A percentile compares a stretch with the other conserved stretches of the same genome.
Evolutionary conservation across 2,113 vertebrate genomes (phyloP).

Genomic region (Pterophyllum scalare): DNA sequence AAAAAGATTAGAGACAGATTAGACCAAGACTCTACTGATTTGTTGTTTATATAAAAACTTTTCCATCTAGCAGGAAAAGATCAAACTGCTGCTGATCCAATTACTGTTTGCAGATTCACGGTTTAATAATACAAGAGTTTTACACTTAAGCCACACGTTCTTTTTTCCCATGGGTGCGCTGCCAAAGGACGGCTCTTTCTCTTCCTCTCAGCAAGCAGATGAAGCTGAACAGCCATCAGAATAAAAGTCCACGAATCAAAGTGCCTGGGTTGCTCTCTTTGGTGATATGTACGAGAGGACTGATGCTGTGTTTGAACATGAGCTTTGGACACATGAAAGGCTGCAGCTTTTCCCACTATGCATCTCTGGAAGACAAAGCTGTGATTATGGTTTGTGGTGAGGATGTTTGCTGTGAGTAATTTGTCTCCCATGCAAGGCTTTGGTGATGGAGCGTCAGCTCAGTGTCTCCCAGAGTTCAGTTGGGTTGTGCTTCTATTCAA

Average conservation of each 20-base stretch:
- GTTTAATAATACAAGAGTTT: constrained; percentile 65
- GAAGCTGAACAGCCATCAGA: constrained; percentile 18
- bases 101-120: constrained; percentile 69
- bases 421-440: constrained; percentile 61
- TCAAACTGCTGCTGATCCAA: constrained; percentile 60
- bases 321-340: constrained; percentile 59
- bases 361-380: constrained; percentile 59
- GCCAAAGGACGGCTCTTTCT: constrained; percentile 37
- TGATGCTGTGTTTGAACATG: constrained; percentile 56
- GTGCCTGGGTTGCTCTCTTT: neutral
- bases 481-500: neutral
- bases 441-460: constrained; percentile 35
- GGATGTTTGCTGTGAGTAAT: constrained; percentile 62
- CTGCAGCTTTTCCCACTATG: constrained; percentile 62
- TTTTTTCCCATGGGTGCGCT: constrained; percentile 69
- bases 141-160: constrained; percentile 53
- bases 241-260: constrained; percentile 9
- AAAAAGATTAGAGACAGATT: constrained; percentile 28
- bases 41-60: constrained; percentile 50
- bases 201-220: constrained; percentile 36
- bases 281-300: constrained; percentile 8
- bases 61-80: constrained; percentile 39
- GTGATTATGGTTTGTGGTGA: constrained; percentile 72
- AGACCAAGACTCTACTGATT: constrained; percentile 46
- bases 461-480: constrained; percentile 28